Evolutionary conservation across 2,888 invertebrate species (phyloP).

Genomic region (Amblyjoppa proteus): DNA sequence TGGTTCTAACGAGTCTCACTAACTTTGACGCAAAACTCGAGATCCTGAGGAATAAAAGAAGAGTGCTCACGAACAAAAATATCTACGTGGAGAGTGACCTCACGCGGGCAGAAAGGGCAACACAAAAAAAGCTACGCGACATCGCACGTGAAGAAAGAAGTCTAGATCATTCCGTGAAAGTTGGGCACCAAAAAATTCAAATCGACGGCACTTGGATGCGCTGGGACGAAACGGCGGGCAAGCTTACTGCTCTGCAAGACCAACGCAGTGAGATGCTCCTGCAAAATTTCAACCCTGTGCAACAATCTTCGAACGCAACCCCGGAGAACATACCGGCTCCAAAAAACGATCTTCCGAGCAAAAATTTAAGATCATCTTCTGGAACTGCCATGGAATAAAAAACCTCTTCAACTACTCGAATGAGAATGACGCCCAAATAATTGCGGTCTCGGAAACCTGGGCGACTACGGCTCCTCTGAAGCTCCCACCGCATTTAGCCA

Average conservation of each 20-base stretch:
- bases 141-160: conserved; percentile 17
- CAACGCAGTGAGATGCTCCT: not conserved
- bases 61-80: conserved; percentile 2
- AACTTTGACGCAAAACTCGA: conserved; percentile 3
- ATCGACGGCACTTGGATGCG: conserved; percentile 29
- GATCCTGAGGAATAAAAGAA: conserved; percentile 23
- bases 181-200: not conserved
- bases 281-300: not conserved
- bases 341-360: conserved; percentile 7
- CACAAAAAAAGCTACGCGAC: conserved; percentile 10
- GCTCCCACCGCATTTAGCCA: not conserved
- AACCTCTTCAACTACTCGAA: not conserved
- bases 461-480: not conserved
- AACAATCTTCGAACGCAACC: not conserved
- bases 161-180: not conserved
- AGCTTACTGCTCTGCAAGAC: not conserved
- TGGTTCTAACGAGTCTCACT: not conserved
- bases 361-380: conserved; percentile 14
- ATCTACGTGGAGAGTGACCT: conserved; percentile 17
- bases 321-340: not conserved
- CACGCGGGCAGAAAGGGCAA: conserved; percentile 1
- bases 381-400: conserved; percentile 20
- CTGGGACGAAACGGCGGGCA: not conserved
- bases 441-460: conserved; percentile 32
- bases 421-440: not conserved